These are phyloP conservation scores for Oreocharis arfaki DNA, from an alignment of 2,113 vertebrate genomes.

Conservation along the genomic window DNA sequence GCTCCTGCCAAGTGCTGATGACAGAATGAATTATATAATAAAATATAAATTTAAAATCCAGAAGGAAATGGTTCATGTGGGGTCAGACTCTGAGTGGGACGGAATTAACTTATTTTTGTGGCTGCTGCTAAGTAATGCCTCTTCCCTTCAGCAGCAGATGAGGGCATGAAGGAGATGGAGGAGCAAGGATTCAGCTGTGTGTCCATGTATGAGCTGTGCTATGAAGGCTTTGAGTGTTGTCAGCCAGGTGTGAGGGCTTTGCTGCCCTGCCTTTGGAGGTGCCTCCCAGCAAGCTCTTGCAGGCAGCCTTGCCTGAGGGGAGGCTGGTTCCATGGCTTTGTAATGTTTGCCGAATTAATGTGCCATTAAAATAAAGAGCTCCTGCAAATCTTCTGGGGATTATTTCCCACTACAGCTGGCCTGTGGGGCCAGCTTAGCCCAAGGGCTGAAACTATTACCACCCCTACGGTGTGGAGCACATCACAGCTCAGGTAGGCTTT, in stretches of 20 bases:
- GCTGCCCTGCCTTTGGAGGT: neutral
- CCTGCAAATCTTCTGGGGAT: neutral
- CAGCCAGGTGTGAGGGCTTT: neutral
- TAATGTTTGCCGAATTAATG: neutral
- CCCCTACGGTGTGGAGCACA: no score
- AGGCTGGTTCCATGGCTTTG: neutral
- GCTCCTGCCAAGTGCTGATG: neutral
- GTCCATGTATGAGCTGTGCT: fast-evolving
- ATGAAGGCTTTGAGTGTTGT: neutral
- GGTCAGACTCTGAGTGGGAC: neutral
- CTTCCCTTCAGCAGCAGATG: neutral
- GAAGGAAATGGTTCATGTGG: neutral
- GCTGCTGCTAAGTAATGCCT: neutral
- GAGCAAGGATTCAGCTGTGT: neutral
- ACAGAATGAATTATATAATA: neutral
- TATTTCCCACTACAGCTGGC: neutral
- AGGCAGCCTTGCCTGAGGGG: neutral
- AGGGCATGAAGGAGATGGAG: neutral
- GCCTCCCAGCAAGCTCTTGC: neutral
- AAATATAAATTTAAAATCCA: neutral
- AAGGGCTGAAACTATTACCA: neutral
- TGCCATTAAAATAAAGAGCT: neutral
- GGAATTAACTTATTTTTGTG: neutral
- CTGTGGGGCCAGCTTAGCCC: neutral
- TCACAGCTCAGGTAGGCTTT: neutral